phyloP scores from a whole-genome alignment of 2,113 vertebrate species.

The Myotis yumanensis region DNA sequence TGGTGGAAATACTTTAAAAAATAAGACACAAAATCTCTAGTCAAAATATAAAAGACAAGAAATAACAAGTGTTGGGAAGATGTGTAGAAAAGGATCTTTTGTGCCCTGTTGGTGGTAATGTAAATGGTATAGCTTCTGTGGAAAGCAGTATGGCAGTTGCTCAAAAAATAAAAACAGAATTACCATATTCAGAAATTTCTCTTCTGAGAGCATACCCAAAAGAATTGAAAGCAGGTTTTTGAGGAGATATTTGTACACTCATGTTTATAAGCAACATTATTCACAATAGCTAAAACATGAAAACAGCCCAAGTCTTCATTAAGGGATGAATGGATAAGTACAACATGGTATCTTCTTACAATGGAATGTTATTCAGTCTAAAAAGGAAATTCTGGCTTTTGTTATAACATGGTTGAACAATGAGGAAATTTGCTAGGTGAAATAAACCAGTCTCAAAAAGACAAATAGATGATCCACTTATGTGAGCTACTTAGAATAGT shows the following conservation, averaged over 20 bases:
- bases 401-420: not conserved
- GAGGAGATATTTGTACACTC: not conserved
- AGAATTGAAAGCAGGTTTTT: not conserved
- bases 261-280: not conserved
- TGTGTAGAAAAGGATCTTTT: not conserved
- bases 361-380: not conserved
- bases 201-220: not conserved
- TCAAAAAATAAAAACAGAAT: not conserved
- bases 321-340: not conserved
- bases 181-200: not conserved
- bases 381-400: not conserved
- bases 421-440: not conserved
- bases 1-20: not conserved
- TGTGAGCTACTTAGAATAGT: not conserved
- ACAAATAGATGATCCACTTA: not conserved
- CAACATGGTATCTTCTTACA: not conserved
- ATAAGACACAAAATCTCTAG: not conserved
- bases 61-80: not conserved
- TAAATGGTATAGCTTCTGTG: not conserved
- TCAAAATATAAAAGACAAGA: not conserved
- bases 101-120: not conserved
- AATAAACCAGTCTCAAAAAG: not conserved
- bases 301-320: not conserved
- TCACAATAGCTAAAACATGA: not conserved
- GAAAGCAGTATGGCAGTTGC: not conserved